phyloP scores from a whole-genome alignment of 2,888 invertebrate species.

The Polydrusus pterygomalis region DNA sequence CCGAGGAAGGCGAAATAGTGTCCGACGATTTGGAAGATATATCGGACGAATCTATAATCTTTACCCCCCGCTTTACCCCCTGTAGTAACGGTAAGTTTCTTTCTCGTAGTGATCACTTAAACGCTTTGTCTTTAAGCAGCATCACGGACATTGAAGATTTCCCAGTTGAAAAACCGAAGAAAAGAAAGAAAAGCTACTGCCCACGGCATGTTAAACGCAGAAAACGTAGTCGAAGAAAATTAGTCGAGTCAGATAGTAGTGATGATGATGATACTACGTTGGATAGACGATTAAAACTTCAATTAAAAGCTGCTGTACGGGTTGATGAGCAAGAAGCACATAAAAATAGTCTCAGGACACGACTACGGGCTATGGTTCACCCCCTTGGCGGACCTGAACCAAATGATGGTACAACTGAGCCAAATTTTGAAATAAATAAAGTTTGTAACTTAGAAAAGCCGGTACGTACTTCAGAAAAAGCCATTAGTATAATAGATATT shows the following conservation, averaged over 20 bases:
- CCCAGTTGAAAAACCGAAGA: not conserved
- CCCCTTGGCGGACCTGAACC: conserved; percentile 20
- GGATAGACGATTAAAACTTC: conserved; percentile 64
- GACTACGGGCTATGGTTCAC: conserved; percentile 67
- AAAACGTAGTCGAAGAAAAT: conserved; percentile 38
- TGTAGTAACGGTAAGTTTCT: conserved; percentile 68
- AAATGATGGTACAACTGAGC: conserved; percentile 32
- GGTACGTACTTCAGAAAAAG: not conserved
- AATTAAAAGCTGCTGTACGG: conserved; percentile 75
- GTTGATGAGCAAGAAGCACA: conserved; percentile 65
- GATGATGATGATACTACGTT: conserved; percentile 61
- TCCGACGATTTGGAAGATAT: conserved; percentile 70
- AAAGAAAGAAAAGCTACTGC: conserved; percentile 41
- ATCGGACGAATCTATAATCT: conserved; percentile 69
- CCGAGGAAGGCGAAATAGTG: conserved; percentile 71
- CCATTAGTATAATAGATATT: conserved; percentile 6
- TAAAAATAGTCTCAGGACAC: conserved; percentile 64
- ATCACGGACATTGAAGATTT: conserved; percentile 63
- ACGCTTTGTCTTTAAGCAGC: conserved; percentile 71
- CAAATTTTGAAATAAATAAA: conserved; percentile 7
- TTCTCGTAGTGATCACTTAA: conserved; percentile 68
- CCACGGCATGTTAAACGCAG: conserved; percentile 22
- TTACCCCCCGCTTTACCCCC: conserved; percentile 62
- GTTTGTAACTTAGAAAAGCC: not conserved
- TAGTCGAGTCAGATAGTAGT: conserved; percentile 58